Base-by-base conservation (phyloP, 2,113 vertebrate species). In the Trematomus loennbergii region DNA sequence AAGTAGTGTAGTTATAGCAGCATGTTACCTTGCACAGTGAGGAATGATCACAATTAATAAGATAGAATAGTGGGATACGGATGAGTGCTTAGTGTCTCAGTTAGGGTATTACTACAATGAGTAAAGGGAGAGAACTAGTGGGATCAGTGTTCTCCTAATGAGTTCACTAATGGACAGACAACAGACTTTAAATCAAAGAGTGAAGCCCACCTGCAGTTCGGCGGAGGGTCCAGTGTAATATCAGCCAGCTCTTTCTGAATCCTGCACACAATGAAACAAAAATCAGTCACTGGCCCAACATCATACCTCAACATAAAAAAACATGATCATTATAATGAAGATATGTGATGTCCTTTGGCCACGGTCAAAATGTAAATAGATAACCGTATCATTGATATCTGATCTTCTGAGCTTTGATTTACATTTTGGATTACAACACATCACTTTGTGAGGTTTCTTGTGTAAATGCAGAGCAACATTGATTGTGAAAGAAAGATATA, bases 241-340 rank as follows among this genome's bases (percentile, higher is more conserved):
- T 99, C 97, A 20, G 97, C 97, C 97, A 99, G 92, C 84, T 99
- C 97, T 94, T 99, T 99, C 94, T 99, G 97, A 96, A 99, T 99
- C 96, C 97, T 98, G 93, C 78, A 11, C 74, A 87, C 79, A 88
- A 78, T 66, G 87, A 68, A 78, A 2, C 12, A 70, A 2, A 36
- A 16, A 15, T 74, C 48, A 69, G 43, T 46, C 36, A 53, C 8
- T 17, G 45, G 63, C 16, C 17, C 17, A 18, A 66, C 46, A 18
- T 12, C 16, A 3, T 12, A 18, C 46, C 3, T 17, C 54, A 40
- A 40, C 36, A 40, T 20, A 55, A 8, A 58, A 58, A 58, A 58
- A 29, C 25, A 29, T 29, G 3, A 45, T n/a, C 2, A 11, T 36
- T 18, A 63, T 1, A 20, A 54, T 53, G 10, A 57, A 1, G 12